Evolutionary conservation across 2,113 vertebrate genomes (phyloP).

Genomic region (Podarcis raffonei): DNA sequence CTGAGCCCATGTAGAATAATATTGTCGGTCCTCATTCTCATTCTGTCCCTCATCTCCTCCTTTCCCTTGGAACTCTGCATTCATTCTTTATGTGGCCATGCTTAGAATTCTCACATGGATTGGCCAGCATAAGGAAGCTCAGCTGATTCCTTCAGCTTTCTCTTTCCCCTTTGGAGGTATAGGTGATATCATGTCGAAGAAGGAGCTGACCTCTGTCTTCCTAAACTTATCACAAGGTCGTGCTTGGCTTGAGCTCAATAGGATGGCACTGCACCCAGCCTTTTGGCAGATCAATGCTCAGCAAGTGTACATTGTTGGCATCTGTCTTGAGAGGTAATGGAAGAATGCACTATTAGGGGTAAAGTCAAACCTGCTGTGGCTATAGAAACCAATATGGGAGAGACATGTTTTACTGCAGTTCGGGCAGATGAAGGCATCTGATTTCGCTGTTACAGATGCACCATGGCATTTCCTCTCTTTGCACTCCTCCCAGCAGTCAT

Average conservation of each 20-base stretch:
- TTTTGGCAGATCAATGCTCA: not conserved
- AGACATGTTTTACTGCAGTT: no score
- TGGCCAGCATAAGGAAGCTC: not conserved
- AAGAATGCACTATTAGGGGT: no score
- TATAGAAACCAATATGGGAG: no score
- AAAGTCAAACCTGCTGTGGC: no score
- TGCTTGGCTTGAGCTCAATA: not conserved
- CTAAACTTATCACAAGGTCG: not conserved
- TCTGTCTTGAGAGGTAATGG: no score
- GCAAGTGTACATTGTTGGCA: not conserved
- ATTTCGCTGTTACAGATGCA: no score
- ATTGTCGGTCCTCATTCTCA: not conserved
- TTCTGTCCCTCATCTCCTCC: not conserved
- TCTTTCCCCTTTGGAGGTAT: not conserved
- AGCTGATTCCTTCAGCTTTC: not conserved
- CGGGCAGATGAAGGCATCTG: no score
- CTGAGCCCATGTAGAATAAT: not conserved
- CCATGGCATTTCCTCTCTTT: no score
- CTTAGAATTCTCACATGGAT: not conserved
- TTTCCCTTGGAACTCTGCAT: not conserved
- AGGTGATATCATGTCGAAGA: not conserved
- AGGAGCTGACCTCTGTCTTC: no score
- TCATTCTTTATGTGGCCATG: no score
- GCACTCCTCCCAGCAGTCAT: no score
- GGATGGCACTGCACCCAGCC: not conserved